Evolutionary conservation across 1,140 invertebrate species (phyloP).

Genomic region (Panulirus ornatus): DNA sequence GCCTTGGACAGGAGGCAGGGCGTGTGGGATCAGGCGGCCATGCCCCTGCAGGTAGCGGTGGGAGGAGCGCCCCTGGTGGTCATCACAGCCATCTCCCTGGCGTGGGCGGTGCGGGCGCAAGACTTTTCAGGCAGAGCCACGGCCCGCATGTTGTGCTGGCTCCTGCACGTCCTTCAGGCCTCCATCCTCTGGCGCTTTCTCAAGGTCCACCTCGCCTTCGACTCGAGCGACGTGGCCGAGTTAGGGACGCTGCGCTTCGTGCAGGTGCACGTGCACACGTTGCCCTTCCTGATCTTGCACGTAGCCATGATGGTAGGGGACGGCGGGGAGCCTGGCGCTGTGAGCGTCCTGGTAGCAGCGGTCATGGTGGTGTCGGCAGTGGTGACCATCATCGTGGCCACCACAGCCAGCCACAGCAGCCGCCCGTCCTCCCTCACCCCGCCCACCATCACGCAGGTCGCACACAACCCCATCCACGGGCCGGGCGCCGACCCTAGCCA

Average conservation of each 20-base stretch:
- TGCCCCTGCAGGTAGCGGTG: conserved; percentile 53
- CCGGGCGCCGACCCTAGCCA: conserved; percentile 40
- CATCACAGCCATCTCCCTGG: conserved; percentile 61
- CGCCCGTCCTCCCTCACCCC: conserved; percentile 65
- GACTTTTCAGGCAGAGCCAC: conserved; percentile 64
- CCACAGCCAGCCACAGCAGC: conserved; percentile 54
- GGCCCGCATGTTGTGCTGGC: conserved; percentile 68
- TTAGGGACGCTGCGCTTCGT: conserved; percentile 70
- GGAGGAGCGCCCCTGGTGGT: conserved; percentile 35
- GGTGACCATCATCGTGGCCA: conserved; percentile 61
- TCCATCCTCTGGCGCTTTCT: conserved; percentile 72
- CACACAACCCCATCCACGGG: conserved; percentile 45
- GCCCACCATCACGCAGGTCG: conserved; percentile 68
- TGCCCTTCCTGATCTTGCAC: conserved; percentile 71
- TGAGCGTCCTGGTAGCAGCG: conserved; percentile 42
- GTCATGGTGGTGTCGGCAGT: conserved; percentile 61
- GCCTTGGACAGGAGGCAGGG: not conserved
- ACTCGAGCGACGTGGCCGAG: conserved; percentile 69
- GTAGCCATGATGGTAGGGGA: conserved; percentile 54
- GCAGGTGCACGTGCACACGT: conserved; percentile 70
- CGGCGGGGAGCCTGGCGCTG: conserved; percentile 12
- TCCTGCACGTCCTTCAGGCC: conserved; percentile 68
- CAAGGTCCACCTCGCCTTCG: conserved; percentile 70
- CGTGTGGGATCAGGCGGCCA: not conserved
- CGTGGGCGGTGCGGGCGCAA: conserved; percentile 70